These are phyloP conservation scores for Pandemis corylana DNA, from an alignment of 2,888 invertebrate genomes.

Conservation along the genomic window DNA sequence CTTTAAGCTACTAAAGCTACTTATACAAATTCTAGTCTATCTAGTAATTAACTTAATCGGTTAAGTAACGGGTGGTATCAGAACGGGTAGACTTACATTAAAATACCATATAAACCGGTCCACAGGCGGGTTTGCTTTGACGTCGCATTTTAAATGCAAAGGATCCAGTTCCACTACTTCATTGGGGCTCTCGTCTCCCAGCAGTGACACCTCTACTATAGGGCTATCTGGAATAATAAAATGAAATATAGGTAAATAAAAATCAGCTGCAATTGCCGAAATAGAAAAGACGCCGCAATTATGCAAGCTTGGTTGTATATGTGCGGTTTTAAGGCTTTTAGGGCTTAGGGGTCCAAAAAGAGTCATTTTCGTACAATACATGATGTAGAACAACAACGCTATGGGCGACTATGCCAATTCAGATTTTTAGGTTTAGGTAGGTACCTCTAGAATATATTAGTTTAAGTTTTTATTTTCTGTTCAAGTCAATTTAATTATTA, in stretches of 20 bases:
- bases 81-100: constrained; percentile 66
- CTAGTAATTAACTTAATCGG: not conserved
- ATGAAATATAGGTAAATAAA: not conserved
- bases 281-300: too few relatives aligned
- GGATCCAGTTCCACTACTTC: constrained; percentile 75
- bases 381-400: too few relatives aligned
- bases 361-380: too few relatives aligned
- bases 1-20: not conserved
- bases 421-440: too few relatives aligned
- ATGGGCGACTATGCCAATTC: too few relatives aligned
- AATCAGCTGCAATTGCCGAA: too few relatives aligned
- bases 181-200: constrained; percentile 66
- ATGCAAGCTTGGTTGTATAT: too few relatives aligned
- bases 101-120: constrained; percentile 73
- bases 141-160: constrained; percentile 73
- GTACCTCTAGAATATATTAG: too few relatives aligned
- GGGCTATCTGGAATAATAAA: constrained; percentile 72
- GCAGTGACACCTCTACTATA: constrained; percentile 70
- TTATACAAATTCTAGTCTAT: not conserved
- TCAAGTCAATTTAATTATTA: too few relatives aligned
- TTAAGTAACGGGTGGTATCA: not conserved
- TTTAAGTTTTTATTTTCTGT: too few relatives aligned
- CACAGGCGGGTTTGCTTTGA: constrained; percentile 77
- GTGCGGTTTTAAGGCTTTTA: too few relatives aligned
- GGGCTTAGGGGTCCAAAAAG: too few relatives aligned